These are phyloP conservation scores for Talpa occidentalis DNA, from an alignment of 2,113 vertebrate genomes.

Conservation along the genomic window DNA sequence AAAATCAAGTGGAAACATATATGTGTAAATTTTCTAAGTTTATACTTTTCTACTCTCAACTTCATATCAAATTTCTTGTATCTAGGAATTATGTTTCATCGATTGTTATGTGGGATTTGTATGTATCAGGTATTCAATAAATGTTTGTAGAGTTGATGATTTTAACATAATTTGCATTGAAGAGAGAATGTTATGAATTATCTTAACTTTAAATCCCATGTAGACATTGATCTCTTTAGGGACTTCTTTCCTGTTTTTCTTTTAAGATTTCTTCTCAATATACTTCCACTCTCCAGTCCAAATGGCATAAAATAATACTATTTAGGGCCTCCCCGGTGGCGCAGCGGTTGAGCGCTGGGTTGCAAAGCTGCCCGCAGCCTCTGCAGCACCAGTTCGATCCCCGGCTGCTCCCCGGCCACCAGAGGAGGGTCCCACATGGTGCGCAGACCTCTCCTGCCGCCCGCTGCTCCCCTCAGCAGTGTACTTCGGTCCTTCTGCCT, in stretches of 20 bases:
- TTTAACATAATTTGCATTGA: not conserved
- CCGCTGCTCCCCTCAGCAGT: too few relatives aligned
- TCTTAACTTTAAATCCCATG: not conserved
- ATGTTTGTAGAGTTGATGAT: constrained; percentile 18
- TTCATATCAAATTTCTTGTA: not conserved
- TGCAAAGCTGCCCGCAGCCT: too few relatives aligned
- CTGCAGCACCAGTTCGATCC: too few relatives aligned
- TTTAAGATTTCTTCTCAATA: constrained; percentile 30
- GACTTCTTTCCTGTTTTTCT: not conserved
- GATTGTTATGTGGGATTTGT: not conserved
- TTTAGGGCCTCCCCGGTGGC: too few relatives aligned
- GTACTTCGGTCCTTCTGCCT: too few relatives aligned
- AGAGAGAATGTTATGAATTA: not conserved
- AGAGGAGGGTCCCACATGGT: too few relatives aligned
- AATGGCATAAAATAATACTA: not conserved
- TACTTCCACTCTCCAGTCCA: not conserved
- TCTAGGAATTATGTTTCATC: not conserved
- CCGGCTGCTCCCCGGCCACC: too few relatives aligned
- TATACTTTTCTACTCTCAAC: not conserved
- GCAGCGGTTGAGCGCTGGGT: too few relatives aligned
- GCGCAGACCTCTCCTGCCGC: too few relatives aligned
- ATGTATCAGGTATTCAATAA: not conserved
- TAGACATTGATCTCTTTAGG: not conserved
- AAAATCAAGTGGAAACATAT: not conserved
- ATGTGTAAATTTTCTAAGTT: constrained; percentile 3